These are phyloP conservation scores for Ardeotis arabs DNA, from an alignment of 2,113 vertebrate genomes.

Conservation along the genomic window DNA sequence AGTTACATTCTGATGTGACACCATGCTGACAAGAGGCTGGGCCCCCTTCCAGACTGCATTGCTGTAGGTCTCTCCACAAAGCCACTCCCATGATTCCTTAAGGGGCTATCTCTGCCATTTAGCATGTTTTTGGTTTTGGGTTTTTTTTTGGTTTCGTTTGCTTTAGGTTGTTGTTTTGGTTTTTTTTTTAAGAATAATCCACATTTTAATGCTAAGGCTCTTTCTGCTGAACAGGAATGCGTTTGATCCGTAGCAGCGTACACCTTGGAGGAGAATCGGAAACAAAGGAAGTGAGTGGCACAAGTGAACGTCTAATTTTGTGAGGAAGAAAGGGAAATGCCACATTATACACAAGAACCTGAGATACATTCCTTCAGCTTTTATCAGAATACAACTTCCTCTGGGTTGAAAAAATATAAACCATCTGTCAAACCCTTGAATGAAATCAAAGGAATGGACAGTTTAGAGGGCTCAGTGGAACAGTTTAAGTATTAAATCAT, in stretches of 20 bases:
- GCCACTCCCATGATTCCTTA: conserved; percentile 69
- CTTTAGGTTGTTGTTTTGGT: neutral
- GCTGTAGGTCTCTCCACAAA: conserved; percentile 79
- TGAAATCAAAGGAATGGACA: conserved; percentile 36
- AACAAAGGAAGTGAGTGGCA: conserved; percentile 8
- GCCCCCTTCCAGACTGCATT: conserved; percentile 73
- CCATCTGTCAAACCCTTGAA: conserved; percentile 55
- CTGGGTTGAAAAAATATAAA: conserved; percentile 40
- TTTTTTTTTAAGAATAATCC: conserved; percentile 2
- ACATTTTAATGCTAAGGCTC: conserved; percentile 3
- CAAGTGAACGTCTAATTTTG: neutral
- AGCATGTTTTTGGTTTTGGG: neutral
- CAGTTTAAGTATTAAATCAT: conserved; percentile 37
- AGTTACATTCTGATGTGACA: conserved; percentile 77
- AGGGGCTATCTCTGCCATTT: conserved; percentile 60
- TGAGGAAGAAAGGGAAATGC: conserved; percentile 28
- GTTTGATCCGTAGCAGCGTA: neutral
- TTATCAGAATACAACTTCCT: conserved; percentile 44
- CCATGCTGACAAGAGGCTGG: conserved; percentile 75
- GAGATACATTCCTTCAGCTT: conserved; percentile 43
- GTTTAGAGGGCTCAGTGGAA: conserved; percentile 47
- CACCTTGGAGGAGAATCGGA: conserved; percentile 29
- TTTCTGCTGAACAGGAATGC: neutral
- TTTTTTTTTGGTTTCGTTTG: neutral
- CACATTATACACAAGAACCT: conserved; percentile 20